Conservation (phyloP, 2,888 invertebrate species). For the Philhelius pedissequus region DNA sequence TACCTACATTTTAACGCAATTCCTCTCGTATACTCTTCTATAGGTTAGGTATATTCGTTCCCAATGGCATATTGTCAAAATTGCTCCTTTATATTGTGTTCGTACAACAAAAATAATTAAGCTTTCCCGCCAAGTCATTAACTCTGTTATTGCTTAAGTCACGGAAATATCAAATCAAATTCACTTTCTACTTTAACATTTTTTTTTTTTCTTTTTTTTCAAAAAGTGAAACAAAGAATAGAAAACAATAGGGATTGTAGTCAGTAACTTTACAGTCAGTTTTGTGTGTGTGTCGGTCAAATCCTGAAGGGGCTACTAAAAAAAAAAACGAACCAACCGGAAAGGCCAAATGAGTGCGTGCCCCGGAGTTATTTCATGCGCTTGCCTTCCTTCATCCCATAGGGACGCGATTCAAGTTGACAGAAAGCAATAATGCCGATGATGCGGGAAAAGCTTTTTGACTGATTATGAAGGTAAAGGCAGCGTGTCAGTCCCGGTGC, state of each 20-base stretch:
- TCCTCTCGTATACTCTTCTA: too few relatives aligned
- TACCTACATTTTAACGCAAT: not conserved
- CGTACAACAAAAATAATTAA: slow-evolving; percentile 44
- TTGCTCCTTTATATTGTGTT: slow-evolving; percentile 41
- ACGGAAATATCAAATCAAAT: slow-evolving; percentile 75
- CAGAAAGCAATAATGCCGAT: slow-evolving; percentile 24
- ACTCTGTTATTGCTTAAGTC: slow-evolving; percentile 69
- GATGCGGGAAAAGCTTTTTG: slow-evolving; percentile 4
- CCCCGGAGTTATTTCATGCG: slow-evolving; percentile 40
- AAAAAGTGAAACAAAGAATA: slow-evolving; percentile 16
- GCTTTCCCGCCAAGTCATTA: slow-evolving; percentile 50
- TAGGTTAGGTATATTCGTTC: not conserved
- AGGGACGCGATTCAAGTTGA: slow-evolving; percentile 22
- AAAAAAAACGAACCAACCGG: not conserved
- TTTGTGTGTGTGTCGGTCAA: not conserved
- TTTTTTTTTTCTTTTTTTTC: too few relatives aligned
- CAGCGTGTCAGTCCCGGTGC: not conserved
- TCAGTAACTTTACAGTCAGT: not conserved
- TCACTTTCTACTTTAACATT: slow-evolving; percentile 31
- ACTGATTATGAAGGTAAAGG: not conserved
- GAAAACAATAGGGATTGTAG: not conserved
- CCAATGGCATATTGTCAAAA: slow-evolving; percentile 26
- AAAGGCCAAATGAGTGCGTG: slow-evolving; percentile 34
- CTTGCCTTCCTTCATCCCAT: not conserved
- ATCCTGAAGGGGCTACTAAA: not conserved